phyloP scores from a whole-genome alignment of 2,888 invertebrate species.

The Drosophila mimica region DNA sequence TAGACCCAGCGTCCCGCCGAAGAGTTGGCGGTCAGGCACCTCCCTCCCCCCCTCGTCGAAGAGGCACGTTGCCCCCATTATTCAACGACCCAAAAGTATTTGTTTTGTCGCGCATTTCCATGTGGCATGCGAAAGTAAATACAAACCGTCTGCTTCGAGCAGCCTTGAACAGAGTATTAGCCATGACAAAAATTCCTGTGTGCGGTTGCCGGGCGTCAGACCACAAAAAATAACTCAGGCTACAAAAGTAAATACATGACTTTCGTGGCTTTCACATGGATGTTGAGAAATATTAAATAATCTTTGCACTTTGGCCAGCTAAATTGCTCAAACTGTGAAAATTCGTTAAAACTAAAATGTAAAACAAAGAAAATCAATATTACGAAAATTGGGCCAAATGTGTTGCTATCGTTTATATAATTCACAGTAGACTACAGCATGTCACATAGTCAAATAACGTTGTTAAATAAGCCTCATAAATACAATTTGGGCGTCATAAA shows the following conservation, averaged over 20 bases:
- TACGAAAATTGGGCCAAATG: not conserved
- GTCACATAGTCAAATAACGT: conserved; percentile 22
- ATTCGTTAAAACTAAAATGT: not conserved
- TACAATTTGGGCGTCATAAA: conserved; percentile 67
- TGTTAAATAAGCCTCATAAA: conserved; percentile 60
- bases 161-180: conserved; percentile 50
- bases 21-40: conserved; percentile 62
- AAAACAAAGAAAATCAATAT: not conserved
- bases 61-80: not conserved
- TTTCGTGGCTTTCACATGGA: not conserved
- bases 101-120: conserved; percentile 56
- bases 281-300: conserved; percentile 1
- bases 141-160: conserved; percentile 32
- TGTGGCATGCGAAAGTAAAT: conserved; percentile 43
- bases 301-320: not conserved
- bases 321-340: not conserved
- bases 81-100: conserved; percentile 22
- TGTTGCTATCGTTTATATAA: not conserved
- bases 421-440: not conserved
- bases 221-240: not conserved
- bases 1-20: conserved; percentile 42
- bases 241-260: not conserved
- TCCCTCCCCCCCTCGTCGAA: conserved; percentile 22
- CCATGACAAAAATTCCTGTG: conserved; percentile 28
- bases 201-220: conserved; percentile 7